Percentiles rank a stretch among this genome's conserved stretches.
phyloP scores from a whole-genome alignment of 2,797 vertebrate species.

The Emydoidea blandingii region DNA sequence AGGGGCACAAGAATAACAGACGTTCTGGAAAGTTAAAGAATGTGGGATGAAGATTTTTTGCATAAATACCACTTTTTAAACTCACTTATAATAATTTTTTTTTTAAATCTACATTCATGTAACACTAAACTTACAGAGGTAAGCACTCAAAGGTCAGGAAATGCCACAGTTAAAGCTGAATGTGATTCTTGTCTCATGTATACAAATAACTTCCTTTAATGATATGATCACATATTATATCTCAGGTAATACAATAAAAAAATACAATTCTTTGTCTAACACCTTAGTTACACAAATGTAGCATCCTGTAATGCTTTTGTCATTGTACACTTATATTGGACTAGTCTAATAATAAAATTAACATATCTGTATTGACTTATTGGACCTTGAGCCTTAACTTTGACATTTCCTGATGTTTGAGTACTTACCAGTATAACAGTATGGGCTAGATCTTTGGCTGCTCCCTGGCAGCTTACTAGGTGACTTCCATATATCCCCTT shows the following conservation, averaged over 20 bases:
- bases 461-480: background rate
- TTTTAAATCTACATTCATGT: background rate
- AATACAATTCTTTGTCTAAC: background rate
- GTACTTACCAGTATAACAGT: too few relatives aligned
- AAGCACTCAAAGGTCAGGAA: background rate
- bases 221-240: background rate
- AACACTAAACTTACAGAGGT: background rate
- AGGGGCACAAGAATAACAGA: rapidly evolving
- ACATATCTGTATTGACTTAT: background rate
- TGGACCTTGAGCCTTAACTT: background rate
- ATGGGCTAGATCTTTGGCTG: background rate
- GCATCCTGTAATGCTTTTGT: background rate
- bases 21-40: background rate
- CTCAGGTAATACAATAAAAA: rapidly evolving
- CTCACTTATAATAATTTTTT: background rate
- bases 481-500: background rate
- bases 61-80: background rate
- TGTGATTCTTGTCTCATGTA: background rate
- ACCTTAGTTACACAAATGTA: background rate
- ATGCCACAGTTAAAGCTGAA: background rate
- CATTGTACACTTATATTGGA: background rate
- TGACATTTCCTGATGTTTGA: background rate
- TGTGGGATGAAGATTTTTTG: rapidly evolving
- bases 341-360: background rate
- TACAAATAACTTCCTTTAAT: background rate